Evolutionary conservation across 2,113 vertebrate species (phyloP).

Genomic region (Dromaius novaehollandiae): DNA sequence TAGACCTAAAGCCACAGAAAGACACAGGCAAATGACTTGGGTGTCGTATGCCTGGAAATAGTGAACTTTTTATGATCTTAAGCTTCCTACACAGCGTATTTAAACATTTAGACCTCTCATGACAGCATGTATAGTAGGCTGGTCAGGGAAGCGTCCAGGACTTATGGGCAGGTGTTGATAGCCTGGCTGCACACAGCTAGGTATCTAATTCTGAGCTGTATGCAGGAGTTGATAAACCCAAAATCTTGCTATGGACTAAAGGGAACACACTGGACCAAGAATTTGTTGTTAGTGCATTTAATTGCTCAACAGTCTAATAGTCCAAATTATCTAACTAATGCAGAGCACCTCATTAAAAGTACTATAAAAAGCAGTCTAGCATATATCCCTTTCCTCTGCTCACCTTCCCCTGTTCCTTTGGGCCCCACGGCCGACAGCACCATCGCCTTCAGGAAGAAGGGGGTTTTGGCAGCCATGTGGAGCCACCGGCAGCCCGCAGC

Average conservation of each 20-base stretch:
- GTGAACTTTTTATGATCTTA: not conserved
- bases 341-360: not conserved
- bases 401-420: not conserved
- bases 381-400: not conserved
- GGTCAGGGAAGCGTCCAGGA: not conserved
- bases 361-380: not conserved
- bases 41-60: not conserved
- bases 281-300: not conserved
- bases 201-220: not conserved
- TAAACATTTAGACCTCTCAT: not conserved
- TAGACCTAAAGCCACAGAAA: not conserved
- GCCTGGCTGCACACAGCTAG: not conserved
- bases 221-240: not conserved
- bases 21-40: not conserved
- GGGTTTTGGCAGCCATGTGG: not conserved
- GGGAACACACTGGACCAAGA: not conserved
- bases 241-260: not conserved
- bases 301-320: not conserved
- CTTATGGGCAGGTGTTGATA: not conserved
- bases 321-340: not conserved
- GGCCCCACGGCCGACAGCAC: not conserved
- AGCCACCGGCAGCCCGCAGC: not conserved
- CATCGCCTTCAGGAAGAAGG: rapidly evolving
- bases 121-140: not conserved
- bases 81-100: not conserved